Evolutionary conservation across 2,113 vertebrate species (phyloP), one percentile per base, ranked within the genome.

Genomic region (Clarias gariepinus): DNA sequence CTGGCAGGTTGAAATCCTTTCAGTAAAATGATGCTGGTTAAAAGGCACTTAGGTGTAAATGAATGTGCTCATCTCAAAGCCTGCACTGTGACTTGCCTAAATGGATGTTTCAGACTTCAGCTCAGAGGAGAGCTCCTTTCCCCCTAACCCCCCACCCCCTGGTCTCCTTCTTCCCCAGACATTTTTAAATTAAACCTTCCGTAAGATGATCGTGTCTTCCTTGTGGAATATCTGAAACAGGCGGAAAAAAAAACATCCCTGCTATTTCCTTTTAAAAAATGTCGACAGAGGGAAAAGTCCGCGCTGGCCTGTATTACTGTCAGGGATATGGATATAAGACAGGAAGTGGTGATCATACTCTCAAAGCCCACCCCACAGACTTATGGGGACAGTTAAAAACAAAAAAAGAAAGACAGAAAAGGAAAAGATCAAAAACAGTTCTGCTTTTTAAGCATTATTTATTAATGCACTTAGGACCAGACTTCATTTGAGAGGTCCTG

Each of bases 341-440:
- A 68, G 76, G 47, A 91, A 71, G 91, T 82, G 71, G 58, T 71
- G 89, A 82, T 88, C 76, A 77, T 82, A 71, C 80, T 85, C 79
- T 64, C 10, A 47, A 47, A 47, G 47, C 61, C 28, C 73, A 61
- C 23, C 23, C 66, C 55, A 68, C 85, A 73, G 47, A 47, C 47
- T 47, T 47, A 47, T 47, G 47, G 47, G 47, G 47, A 47, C 47
- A 47, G 47, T 47, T 47, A 47, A 47, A 47, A 47, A 47, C 47
- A 47, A 47, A 47, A 47, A 36, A 47, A 47, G 47, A 47, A 47
- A 47, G 47, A 47, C 55, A 41, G 82, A 52, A 58, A 89, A 66
- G 87, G n/a, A 85, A 76, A 85, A 82, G 88, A 91, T 90, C 89
- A 92, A 92, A 90, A 88, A 41, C 86, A 77, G 58, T 23, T 76